phyloP scores from a whole-genome alignment of 2,797 vertebrate genomes.

The Huso huso region DNA sequence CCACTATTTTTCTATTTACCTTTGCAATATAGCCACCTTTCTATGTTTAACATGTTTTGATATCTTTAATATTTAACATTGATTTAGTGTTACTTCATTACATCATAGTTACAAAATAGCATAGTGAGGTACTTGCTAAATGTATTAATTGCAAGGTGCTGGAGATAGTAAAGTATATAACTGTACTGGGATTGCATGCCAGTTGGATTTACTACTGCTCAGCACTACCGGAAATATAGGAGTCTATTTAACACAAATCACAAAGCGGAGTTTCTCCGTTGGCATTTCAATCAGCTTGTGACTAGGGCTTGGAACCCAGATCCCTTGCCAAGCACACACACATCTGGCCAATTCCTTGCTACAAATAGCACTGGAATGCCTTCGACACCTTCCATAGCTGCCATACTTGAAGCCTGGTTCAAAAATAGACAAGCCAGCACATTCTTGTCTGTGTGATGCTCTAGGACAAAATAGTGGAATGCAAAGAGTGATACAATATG shows the following conservation, averaged over 20 bases:
- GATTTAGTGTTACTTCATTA: conserved; percentile 38
- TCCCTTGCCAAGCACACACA: conserved; percentile 65
- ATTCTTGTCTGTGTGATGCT: conserved; percentile 66
- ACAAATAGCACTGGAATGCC: conserved; percentile 81
- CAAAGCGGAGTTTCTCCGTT: conserved; percentile 59
- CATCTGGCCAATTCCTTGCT: conserved; percentile 79
- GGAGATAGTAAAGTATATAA: conserved; percentile 18
- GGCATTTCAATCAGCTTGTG: conserved; percentile 62
- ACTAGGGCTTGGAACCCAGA: conserved; percentile 65
- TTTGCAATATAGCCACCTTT: no score
- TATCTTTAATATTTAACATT: conserved; percentile 22
- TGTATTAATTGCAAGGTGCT: conserved; percentile 23
- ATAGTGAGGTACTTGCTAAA: conserved; percentile 18
- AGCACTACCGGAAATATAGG: conserved; percentile 39
- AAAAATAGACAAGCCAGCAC: conserved; percentile 78
- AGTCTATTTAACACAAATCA: conserved; percentile 35
- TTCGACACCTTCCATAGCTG: conserved; percentile 81
- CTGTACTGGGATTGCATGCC: conserved; percentile 5
- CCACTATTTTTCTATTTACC: no score
- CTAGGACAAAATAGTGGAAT: conserved; percentile 47
- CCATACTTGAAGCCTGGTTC: conserved; percentile 67
- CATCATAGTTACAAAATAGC: conserved; percentile 37
- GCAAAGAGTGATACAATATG: conserved; percentile 61
- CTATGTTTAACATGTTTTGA: no score
- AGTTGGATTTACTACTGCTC: conserved; percentile 25